Evolutionary conservation across 1,140 invertebrate species (phyloP), one percentile per base, ranked within the genome.

Genomic region (Colletes gigas): DNA sequence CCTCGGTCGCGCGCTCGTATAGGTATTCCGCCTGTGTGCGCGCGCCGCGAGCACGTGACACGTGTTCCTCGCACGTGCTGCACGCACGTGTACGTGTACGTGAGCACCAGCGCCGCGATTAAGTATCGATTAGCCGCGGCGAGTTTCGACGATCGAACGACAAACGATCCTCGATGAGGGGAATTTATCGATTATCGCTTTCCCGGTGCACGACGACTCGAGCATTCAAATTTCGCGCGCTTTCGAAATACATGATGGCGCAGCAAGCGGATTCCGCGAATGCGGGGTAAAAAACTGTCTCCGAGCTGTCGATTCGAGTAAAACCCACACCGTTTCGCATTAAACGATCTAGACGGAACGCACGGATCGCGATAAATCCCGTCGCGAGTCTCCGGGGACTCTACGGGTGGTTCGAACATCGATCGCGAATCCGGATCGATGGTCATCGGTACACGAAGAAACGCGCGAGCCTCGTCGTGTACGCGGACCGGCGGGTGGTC

Each of bases 401-500:
- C 52, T 17, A 50, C 65, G 59, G 69, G 83, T 60, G 81, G 76
- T 68, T 67, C n/a, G 39, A 66, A 12, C 68, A 39, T n/a, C 66
- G 79, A 70, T 66, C 82, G 66, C 71, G 71, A 60, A 83, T 83
- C 62, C 55, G 67, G 80, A 83, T 84, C 63, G 69, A 78, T 63
- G 47, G 52, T 60, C 67, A 59, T 41, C 55, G n/a, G 67, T 78
- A 68, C 59, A 65, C 66, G 82, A 74, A 83, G 83, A 84, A 84
- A 83, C 59, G 75, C 75, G 69, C 69, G 62, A 79, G 71, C 21
- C 66, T 70, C 66, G 47, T 66, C 39, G 75, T 71, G 54, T 60
- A 73, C 62, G 62, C 68, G 65, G 71, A 73, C 73, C 69, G 44
- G 78, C 82, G 76, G 82, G 70, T 79, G 82, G 82, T 84, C 82